Conservation (phyloP, 1,140 invertebrate species). For the Tribolium castaneum region DNA sequence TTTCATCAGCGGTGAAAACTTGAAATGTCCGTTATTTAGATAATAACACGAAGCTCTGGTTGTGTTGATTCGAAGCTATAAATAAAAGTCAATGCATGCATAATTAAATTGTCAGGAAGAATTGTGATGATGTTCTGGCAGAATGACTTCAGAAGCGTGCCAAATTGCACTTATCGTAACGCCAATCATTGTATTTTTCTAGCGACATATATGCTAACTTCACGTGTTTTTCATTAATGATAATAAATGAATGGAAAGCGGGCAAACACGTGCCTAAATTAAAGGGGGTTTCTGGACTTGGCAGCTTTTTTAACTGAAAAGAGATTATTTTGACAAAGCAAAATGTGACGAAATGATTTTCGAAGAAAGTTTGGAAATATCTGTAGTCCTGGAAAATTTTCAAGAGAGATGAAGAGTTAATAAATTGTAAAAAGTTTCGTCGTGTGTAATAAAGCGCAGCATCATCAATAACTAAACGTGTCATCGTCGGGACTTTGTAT, state of each 20-base stretch:
- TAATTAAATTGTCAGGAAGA: constrained; percentile 45
- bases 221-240: constrained; percentile 8
- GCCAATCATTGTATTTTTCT: constrained; percentile 43
- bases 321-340: background rate
- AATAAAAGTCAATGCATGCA: constrained; percentile 23
- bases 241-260: constrained; percentile 30
- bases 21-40: background rate
- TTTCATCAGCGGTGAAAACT: background rate
- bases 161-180: constrained; percentile 41
- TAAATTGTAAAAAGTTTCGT: constrained; percentile 3
- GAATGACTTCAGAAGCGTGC: constrained; percentile 15
- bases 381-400: background rate
- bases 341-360: background rate
- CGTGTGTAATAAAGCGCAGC: background rate
- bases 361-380: too few relatives aligned
- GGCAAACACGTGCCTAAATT: background rate
- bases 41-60: background rate
- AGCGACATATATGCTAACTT: constrained; percentile 4
- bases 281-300: constrained; percentile 7
- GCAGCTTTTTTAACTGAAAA: constrained; percentile 10
- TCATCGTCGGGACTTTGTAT: constrained; percentile 19
- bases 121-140: constrained; percentile 44
- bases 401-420: background rate
- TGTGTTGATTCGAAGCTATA: constrained; percentile 13
- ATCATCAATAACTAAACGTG: constrained; percentile 23